Evolutionary conservation across 2,797 vertebrate genomes (phyloP).

Genomic region (Malacoraja senta): DNA sequence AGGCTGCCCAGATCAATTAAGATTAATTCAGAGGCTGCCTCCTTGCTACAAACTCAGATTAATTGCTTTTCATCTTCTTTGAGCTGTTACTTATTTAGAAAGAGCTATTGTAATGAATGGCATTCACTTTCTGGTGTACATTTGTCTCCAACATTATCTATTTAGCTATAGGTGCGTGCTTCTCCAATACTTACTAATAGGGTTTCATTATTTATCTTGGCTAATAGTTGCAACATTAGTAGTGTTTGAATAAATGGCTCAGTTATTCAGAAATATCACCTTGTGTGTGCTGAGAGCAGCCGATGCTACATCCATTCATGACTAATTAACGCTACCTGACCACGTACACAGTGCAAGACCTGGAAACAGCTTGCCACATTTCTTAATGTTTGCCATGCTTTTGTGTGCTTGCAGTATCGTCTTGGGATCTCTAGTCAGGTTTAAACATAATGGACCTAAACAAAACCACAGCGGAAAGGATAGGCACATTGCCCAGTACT

Average conservation of each 20-base stretch:
- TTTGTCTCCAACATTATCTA: conserved; percentile 48
- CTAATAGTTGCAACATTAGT: conserved; percentile 53
- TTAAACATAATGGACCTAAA: conserved; percentile 47
- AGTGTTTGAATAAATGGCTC: conserved; percentile 44
- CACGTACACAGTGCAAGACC: conserved; percentile 61
- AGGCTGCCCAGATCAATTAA: not conserved
- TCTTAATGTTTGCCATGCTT: conserved; percentile 50
- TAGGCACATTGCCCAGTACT: conserved; percentile 61
- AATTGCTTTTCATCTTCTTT: not conserved
- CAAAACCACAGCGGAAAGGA: conserved; percentile 40
- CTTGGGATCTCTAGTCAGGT: conserved; percentile 55
- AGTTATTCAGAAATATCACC: conserved; percentile 56
- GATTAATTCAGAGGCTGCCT: not conserved
- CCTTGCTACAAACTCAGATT: not conserved
- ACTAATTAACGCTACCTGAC: conserved; percentile 69
- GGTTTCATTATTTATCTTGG: conserved; percentile 48
- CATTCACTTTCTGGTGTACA: conserved; percentile 55
- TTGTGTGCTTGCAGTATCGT: conserved; percentile 68
- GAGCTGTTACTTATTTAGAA: conserved; percentile 54
- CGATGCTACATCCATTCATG: conserved; percentile 65
- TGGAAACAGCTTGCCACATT: conserved; percentile 71
- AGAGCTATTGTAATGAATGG: conserved; percentile 42
- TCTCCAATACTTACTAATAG: not conserved
- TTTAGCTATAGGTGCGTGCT: conserved; percentile 42
- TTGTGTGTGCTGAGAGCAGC: conserved; percentile 59